These are phyloP conservation scores for Megalonaias nervosa DNA, from an alignment of 1,140 invertebrate genomes.

Conservation along the genomic window DNA sequence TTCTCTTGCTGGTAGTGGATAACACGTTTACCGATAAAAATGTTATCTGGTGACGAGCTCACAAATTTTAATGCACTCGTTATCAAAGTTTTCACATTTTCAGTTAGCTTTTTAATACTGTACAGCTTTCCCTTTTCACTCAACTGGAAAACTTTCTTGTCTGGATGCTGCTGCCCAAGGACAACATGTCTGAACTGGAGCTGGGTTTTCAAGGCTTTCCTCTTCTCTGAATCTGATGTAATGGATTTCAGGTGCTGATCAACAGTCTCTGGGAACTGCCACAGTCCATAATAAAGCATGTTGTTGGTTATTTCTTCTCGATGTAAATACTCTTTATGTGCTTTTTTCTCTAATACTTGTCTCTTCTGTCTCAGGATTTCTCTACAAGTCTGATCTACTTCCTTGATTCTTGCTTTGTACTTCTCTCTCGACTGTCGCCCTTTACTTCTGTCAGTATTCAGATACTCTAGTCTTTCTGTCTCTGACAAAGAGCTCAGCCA, in stretches of 20 bases:
- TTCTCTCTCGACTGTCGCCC: neutral
- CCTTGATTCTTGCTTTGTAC: slow-evolving; percentile 7
- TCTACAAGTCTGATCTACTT: neutral
- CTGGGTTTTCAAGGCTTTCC: slow-evolving; percentile 30
- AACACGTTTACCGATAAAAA: slow-evolving; percentile 12
- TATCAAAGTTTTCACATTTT: slow-evolving; percentile 18
- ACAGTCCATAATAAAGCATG: slow-evolving; percentile 31
- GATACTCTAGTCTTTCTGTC: slow-evolving; percentile 1
- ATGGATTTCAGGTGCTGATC: neutral
- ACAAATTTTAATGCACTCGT: neutral
- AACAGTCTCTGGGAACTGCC: slow-evolving; percentile 24
- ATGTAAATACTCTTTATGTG: slow-evolving; percentile 9
- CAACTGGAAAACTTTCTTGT: slow-evolving; percentile 15
- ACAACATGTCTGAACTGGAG: slow-evolving; percentile 29
- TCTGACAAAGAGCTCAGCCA: slow-evolving; percentile 7
- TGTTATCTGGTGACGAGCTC: neutral
- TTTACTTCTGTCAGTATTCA: neutral
- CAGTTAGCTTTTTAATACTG: slow-evolving; percentile 3
- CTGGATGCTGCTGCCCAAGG: slow-evolving; percentile 21
- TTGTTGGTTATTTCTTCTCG: slow-evolving; percentile 18
- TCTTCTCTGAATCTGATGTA: slow-evolving; percentile 17
- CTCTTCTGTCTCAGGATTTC: slow-evolving; percentile 13
- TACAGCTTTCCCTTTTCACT: neutral
- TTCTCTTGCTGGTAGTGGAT: slow-evolving; percentile 8
- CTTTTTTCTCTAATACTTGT: slow-evolving; percentile 16